A percentile compares a stretch with the other conserved stretches of the same genome.
These are phyloP conservation scores for Teleiodes luculella DNA, from an alignment of 2,888 invertebrate genomes.

Conservation along the genomic window DNA sequence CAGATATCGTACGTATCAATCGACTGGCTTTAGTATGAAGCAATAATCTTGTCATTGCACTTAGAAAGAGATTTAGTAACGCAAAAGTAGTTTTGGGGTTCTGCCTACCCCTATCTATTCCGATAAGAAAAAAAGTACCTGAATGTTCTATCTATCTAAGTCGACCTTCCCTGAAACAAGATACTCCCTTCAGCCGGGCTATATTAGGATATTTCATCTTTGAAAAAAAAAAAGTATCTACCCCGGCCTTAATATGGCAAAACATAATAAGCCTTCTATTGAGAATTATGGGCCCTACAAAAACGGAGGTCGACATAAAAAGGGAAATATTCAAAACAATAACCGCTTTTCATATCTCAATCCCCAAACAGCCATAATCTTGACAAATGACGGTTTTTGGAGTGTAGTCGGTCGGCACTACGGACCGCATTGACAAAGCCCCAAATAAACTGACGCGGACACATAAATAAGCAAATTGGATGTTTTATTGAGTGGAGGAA, in stretches of 20 bases:
- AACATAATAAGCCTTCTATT: slow-evolving; percentile 31
- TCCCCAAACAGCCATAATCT: slow-evolving; percentile 71
- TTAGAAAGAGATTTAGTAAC: no score
- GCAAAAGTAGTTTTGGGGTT: no score
- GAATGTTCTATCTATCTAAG: background rate
- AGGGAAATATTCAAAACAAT: slow-evolving; percentile 72
- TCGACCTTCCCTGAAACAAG: background rate
- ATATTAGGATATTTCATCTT: slow-evolving; percentile 7
- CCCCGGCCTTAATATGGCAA: slow-evolving; percentile 17
- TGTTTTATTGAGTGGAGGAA: slow-evolving; percentile 77
- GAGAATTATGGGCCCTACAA: slow-evolving; percentile 32
- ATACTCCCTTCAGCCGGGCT: background rate
- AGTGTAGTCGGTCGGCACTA: slow-evolving; percentile 66
- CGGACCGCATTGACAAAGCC: slow-evolving; percentile 69
- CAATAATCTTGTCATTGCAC: no score
- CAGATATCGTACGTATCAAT: no score
- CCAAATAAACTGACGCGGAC: slow-evolving; percentile 70
- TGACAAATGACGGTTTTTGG: slow-evolving; percentile 75
- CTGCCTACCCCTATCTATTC: no score
- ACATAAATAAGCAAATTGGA: slow-evolving; percentile 75
- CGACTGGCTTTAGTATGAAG: no score
- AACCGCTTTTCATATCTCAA: slow-evolving; percentile 73
- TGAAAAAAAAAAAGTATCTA: slow-evolving; percentile 20
- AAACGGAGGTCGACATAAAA: slow-evolving; percentile 41
- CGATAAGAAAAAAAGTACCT: no score